Evolutionary conservation across 2,113 vertebrate genomes (phyloP), one percentile per base, ranked within the genome.

Genomic region (Gymnarchus niloticus): DNA sequence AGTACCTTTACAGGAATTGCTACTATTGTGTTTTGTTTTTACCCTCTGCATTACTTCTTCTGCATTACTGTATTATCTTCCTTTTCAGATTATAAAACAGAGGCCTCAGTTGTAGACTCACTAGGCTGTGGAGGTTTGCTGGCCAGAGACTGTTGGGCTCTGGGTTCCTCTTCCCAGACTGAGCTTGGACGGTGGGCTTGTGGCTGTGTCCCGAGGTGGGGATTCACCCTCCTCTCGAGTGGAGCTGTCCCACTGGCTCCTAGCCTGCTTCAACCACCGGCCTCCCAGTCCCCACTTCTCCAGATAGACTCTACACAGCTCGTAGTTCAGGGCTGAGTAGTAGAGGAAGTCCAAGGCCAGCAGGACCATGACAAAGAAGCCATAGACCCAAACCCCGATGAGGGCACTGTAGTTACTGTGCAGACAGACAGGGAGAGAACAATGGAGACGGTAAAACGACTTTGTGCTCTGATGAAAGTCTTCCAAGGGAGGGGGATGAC

Each of bases 301-400:
- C 94, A 99, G 93, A 93, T 98, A 98, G 8, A 97, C 93, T 88
- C 97, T 94, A 91, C 97, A 99, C 87, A 98, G 91, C 88, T 98
- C 97, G 87, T 98, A 99, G 94, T 99, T 99, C 94, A 99, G 96
- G 65, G 98, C 98, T 7, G 98, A 99, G 93, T 99, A 99, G 88
- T 99, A 99, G 51, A 99, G 92, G 81, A 99, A 96, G 91, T 99
- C 98, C 93, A 99, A 91, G 0, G 97, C 92, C 91, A 99, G 94
- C 91, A 99, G 93, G 88, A 96, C 92, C 92, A 99, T 92, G 90
- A 99, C 96, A 77, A 99, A 97, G 91, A 99, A 97, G 87, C 98
- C 98, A 33, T 99, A 99, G 93, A 99, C 97, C 98, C 98, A 99
- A 91, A 99, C 98, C 3, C 98, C 98, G 14, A 99, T 88, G 89